phyloP scores from a whole-genome alignment of 2,888 invertebrate genomes.

The Apodemia mormo region DNA sequence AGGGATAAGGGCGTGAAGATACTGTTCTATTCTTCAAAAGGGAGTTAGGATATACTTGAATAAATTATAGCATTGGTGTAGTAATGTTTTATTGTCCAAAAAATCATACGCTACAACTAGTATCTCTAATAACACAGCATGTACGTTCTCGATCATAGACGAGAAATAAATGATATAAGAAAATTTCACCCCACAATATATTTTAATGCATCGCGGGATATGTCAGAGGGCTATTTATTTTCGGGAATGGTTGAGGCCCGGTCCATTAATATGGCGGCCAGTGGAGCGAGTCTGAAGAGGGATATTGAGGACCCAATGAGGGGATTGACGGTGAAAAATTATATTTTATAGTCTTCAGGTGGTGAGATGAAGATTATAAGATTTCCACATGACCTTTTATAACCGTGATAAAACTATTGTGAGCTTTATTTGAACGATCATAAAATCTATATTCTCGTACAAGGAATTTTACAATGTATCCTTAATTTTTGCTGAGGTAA shows the following conservation, averaged over 20 bases:
- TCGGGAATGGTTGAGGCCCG: conserved; percentile 57
- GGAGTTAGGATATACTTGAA: too few species aligned
- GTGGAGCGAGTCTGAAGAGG: conserved; percentile 60
- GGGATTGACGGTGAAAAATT: conserved; percentile 70
- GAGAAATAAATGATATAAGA: conserved; percentile 22
- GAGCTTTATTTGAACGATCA: too few species aligned
- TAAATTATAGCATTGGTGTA: too few species aligned
- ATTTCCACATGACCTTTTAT: not conserved
- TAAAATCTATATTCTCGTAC: too few species aligned
- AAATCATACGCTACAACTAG: too few species aligned
- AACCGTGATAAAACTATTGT: not conserved
- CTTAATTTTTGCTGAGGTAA: too few species aligned
- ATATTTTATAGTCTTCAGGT: conserved; percentile 56
- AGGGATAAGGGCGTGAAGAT: too few species aligned
- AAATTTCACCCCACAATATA: conserved; percentile 53
- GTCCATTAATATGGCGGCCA: conserved; percentile 74
- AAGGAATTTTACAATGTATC: too few species aligned
- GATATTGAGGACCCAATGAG: conserved; percentile 55
- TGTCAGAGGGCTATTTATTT: conserved; percentile 72
- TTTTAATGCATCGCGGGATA: conserved; percentile 73
- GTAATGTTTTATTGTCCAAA: too few species aligned
- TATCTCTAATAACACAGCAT: not conserved
- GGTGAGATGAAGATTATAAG: conserved; percentile 32
- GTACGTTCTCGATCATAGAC: not conserved
- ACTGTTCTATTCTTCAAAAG: too few species aligned